Evolutionary conservation across 2,888 invertebrate genomes (phyloP), one percentile per base, ranked within the genome.

Genomic region (Caenorhabditis sp.): DNA sequence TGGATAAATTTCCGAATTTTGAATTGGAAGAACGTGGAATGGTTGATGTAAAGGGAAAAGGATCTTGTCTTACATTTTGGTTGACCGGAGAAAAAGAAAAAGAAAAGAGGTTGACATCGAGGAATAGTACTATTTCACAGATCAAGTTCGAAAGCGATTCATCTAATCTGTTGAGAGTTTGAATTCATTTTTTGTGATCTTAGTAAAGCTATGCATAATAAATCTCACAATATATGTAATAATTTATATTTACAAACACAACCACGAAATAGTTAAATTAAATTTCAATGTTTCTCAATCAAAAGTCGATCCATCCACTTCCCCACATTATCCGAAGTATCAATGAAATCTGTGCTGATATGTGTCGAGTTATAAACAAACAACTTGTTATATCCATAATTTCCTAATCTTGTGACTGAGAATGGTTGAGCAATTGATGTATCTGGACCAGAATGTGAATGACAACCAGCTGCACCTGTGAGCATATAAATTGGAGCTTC

Each of bases 11-110:
- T 63, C 76, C 77, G 12, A 50, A 56, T 8, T 77, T 80, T 54
- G 36, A 69, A 5, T 38, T 77, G 2, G 76, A 81, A 59, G 81
- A 81, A 59, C 23, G 81, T 23, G 81, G 78, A 52, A 71, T 81
- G 63, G 63, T 78, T 20, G 76, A 78, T 60, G 67, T 81, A 4
- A 81, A 81, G 76, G 80, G 77, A 25, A 80, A 80, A 66, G 77
- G 77, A n/a, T 63, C 77, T 1, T 70, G 69, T 27, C 58, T 74
- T 31, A 80, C 80, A n/a, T 80, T 71, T 50, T 80, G 76, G 77
- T 62, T 77, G 25, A 70, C 59, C 23, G 75, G 75, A 43, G 75
- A 75, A 59, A 67, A 68, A 25, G 65, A 68, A 26, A 68, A 67
- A 14, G 43, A 43, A 49, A 61, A 65, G n/a, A 52, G 68, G 0